Evolutionary conservation across 1,140 invertebrate genomes (phyloP).

Genomic region (Lepidurus couesii): DNA sequence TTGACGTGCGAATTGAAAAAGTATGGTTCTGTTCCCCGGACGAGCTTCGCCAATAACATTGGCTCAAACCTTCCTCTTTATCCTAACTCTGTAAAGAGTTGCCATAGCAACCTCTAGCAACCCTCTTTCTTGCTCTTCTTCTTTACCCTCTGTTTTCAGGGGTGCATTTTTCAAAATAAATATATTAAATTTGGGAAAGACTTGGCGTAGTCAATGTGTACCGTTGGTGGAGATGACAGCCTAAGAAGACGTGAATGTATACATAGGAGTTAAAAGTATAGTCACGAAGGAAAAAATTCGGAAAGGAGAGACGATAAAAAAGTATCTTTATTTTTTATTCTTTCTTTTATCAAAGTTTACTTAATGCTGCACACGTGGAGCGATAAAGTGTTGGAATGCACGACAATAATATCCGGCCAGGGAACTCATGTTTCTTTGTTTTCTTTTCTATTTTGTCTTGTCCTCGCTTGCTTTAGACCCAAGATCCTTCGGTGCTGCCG

Average conservation of each 20-base stretch:
- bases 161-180: not conserved
- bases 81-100: not conserved
- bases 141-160: not conserved
- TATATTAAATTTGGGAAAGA: not conserved
- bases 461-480: not conserved
- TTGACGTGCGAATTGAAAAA: constrained; percentile 16
- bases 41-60: not conserved
- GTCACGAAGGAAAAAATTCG: not conserved
- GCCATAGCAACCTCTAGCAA: not conserved
- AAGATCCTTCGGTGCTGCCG: not conserved
- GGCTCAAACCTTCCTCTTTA: not conserved
- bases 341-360: not conserved
- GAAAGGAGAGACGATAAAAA: not conserved
- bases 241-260: too few relatives aligned
- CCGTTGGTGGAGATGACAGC: too few relatives aligned
- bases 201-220: too few relatives aligned
- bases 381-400: not conserved
- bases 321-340: not conserved
- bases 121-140: not conserved
- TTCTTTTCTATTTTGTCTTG: not conserved
- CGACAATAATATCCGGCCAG: not conserved
- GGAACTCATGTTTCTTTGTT: not conserved
- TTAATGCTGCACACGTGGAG: not conserved
- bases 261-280: too few relatives aligned
- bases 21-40: not conserved